Evolutionary conservation across 1,140 invertebrate species (phyloP), one percentile per base, ranked within the genome.

Genomic region (Solenopsis invicta): DNA sequence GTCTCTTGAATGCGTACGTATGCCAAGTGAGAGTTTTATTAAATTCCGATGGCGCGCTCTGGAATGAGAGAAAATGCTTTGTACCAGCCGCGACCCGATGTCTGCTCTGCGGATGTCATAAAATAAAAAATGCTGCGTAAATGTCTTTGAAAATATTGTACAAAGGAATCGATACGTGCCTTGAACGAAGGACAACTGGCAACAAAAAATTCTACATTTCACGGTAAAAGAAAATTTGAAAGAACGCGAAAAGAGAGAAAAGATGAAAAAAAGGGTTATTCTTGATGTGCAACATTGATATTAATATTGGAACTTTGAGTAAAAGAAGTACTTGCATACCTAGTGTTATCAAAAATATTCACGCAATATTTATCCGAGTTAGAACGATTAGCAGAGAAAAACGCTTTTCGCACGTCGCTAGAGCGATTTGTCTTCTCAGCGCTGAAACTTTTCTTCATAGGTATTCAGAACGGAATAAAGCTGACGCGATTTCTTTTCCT

Each of bases 51-150:
- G 89, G 86, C 50, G 87, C 59, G 50, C 34, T 29, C 37, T 88
- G 86, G 89, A 90, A 90, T 81, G 88, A 88, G 89, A 88, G 80
- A 75, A 90, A 88, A 88, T 74, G 85, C 89, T 91, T 88, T 91
- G 69, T 89, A 85, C 76, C 45, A 71, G 21, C 85, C 69, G 84
- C 72, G 64, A 69, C 66, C 62, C 85, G 21, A 64, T 74, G 59
- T 78, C 81, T 90, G 86, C 82, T 88, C 41, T 34, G 81, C 52
- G 56, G 61, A 85, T 50, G 76, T 88, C 81, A 88, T 90, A 88
- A 77, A 90, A 90, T 85, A 77, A 89, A 89, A 90, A 54, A 50
- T 29, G 67, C 12, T 29, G 64, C 41, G 56, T n/a, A 61, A 59
- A 84, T 77, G 66, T 84, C 77, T 74, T 87, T 84, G 85, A 74